phyloP scores from a whole-genome alignment of 2,113 vertebrate genomes.

The Alligator sinensis region DNA sequence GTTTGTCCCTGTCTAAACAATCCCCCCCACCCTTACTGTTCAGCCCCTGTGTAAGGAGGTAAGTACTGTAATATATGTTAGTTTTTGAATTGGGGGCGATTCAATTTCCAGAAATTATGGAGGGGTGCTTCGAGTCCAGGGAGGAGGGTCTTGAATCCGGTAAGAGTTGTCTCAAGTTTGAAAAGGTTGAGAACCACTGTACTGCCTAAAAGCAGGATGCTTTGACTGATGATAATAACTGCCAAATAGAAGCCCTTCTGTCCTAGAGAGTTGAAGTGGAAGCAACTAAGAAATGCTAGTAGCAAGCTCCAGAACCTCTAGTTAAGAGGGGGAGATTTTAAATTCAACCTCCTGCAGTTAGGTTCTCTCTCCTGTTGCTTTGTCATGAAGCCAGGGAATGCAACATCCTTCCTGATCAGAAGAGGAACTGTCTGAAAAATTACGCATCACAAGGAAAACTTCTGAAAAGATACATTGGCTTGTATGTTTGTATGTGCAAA shows the following conservation, averaged over 20 bases:
- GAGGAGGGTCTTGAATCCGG: too few relatives aligned
- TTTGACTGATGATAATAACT: neutral
- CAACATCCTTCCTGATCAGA: neutral
- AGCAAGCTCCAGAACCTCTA: constrained; percentile 38
- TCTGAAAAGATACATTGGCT: fast-evolving
- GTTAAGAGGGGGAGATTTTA: constrained; percentile 3
- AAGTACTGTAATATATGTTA: too few relatives aligned
- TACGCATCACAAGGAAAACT: fast-evolving
- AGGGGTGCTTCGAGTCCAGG: too few relatives aligned
- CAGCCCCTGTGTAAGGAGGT: too few relatives aligned
- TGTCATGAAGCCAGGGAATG: neutral
- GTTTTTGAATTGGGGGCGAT: too few relatives aligned
- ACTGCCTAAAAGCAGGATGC: constrained; percentile 28
- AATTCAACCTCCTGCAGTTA: neutral
- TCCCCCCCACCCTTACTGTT: neutral
- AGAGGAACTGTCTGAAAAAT: neutral
- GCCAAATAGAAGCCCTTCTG: constrained; percentile 35
- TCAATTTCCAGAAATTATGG: too few relatives aligned
- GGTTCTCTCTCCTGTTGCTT: neutral
- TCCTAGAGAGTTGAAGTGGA: constrained; percentile 20
- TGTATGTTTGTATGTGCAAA: neutral
- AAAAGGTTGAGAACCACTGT: neutral
- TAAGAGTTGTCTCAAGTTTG: too few relatives aligned
- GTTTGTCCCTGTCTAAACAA: neutral
- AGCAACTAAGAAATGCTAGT: neutral